Percentiles rank a stretch among this genome's conserved stretches.
phyloP scores from a whole-genome alignment of 2,797 vertebrate genomes.

The Hippoglossus hippoglossus region DNA sequence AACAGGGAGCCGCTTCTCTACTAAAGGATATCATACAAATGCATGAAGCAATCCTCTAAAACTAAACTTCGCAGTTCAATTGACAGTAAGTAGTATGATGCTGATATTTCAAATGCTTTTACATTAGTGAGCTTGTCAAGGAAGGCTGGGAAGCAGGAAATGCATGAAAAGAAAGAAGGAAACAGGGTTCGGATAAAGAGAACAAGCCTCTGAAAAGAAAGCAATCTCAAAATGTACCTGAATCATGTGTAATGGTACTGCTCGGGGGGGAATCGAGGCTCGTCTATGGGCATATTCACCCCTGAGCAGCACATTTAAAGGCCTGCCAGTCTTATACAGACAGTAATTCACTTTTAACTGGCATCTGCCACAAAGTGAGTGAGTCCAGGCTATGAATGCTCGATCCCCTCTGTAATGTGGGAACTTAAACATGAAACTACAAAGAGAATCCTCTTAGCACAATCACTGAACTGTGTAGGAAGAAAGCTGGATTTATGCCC shows the following conservation, averaged over 20 bases:
- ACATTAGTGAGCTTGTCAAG: constrained; percentile 21
- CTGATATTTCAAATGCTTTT: constrained; percentile 22
- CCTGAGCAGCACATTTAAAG: constrained; percentile 39
- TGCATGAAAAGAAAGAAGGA: constrained; percentile 29
- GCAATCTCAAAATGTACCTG: constrained; percentile 38
- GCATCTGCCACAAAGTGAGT: constrained; percentile 51
- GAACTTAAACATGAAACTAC: constrained; percentile 52
- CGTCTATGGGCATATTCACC: constrained; percentile 23
- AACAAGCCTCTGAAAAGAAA: constrained; percentile 16
- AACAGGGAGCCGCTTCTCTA: constrained; percentile 13
- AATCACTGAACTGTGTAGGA: constrained; percentile 43
- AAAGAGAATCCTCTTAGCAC: constrained; percentile 51
- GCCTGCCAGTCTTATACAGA: constrained; percentile 39
- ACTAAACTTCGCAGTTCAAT: constrained; percentile 24
- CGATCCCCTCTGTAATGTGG: constrained; percentile 26
- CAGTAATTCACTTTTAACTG: constrained; percentile 55
- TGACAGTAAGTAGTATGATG: constrained; percentile 22
- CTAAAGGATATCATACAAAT: constrained; percentile 17
- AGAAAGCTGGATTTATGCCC: constrained; percentile 39
- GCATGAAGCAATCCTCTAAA: neutral
- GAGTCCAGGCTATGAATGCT: constrained; percentile 41
- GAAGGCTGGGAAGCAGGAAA: constrained; percentile 14
- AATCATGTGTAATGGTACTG: constrained; percentile 36
- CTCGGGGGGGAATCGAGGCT: constrained; percentile 16
- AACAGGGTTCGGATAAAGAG: constrained; percentile 10